Evolutionary conservation across 2,888 invertebrate species (phyloP), one percentile per base, ranked within the genome.

Genomic region (Macaria liturata): DNA sequence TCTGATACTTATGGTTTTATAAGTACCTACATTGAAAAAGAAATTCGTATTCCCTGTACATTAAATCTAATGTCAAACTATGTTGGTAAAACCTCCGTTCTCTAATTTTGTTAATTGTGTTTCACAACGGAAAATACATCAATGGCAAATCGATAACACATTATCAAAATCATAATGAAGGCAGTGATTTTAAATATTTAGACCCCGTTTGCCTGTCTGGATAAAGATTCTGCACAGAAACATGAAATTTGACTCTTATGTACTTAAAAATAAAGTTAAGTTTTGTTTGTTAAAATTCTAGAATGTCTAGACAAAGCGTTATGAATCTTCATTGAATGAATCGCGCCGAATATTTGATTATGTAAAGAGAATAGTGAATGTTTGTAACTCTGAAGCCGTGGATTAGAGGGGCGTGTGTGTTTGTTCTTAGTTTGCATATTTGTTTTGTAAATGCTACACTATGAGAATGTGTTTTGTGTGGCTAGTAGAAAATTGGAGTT

Each of bases 271-370:
- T 32, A 51, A 32, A 32, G 40, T 46, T 9, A 43, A 39, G 30
- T 46, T 49, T 60, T 4, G 31, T 20, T n/a, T 40, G 32, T 30
- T 30, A 32, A 20, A 45, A 65, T 64, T 63, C 65, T 67, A 66
- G 69, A 65, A 60, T 57, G 83, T 83, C 83, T 83, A 83, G 82
- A 82, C 83, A 64, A 43, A 65, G 64, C 64, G 70, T 71, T 74
- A 76, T 80, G 76, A 77, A 80, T 80, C 79, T 81, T 76, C 74
- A 79, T 79, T 78, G 76, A 78, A 70, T 67, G 68, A 70, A 66
- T 72, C 72, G 73, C 73, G 67, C 71, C 80, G 84, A 86, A 86
- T 87, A 88, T 89, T 88, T 86, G 83, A 88, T 88, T 87, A 88
- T 83, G 82, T 80, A 80, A 86, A 85, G 78, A 84, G 78, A 71